Evolutionary conservation across 2,888 invertebrate species (phyloP).

Genomic region (Meloe dianella): DNA sequence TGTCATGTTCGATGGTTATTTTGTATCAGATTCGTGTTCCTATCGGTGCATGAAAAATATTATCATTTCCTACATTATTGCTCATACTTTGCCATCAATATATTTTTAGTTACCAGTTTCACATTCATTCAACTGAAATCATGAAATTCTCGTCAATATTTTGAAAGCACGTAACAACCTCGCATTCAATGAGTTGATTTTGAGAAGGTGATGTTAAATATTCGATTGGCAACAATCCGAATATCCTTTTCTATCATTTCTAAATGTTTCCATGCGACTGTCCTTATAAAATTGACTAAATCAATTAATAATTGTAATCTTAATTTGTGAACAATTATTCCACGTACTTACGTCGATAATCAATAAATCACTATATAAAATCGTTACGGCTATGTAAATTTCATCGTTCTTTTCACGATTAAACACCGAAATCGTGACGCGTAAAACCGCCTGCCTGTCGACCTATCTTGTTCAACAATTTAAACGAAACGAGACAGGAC

Average conservation of each 20-base stretch:
- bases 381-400: conserved; percentile 7
- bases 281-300: neutral
- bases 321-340: conserved; percentile 7
- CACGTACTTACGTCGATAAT: neutral
- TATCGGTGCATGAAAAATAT: conserved; percentile 33
- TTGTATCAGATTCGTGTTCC: conserved; percentile 35
- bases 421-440: conserved; percentile 10
- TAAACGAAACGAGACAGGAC: neutral
- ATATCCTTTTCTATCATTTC: neutral
- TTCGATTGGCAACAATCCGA: neutral
- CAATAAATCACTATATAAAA: neutral
- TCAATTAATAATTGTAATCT: conserved; percentile 10
- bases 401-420: conserved; percentile 13
- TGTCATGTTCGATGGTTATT: conserved; percentile 34
- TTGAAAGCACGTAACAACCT: neutral
- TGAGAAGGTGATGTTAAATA: neutral
- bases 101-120: neutral
- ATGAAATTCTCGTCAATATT: neutral
- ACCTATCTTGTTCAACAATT: neutral
- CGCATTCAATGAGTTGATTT: neutral
- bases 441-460: conserved; percentile 12
- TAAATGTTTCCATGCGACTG: neutral
- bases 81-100: conserved; percentile 19
- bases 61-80: conserved; percentile 33
- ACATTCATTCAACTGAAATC: neutral